Percentiles rank a stretch among this genome's conserved stretches.
phyloP scores from a whole-genome alignment of 2,113 vertebrate species.

The Pogonocichla stellata region DNA sequence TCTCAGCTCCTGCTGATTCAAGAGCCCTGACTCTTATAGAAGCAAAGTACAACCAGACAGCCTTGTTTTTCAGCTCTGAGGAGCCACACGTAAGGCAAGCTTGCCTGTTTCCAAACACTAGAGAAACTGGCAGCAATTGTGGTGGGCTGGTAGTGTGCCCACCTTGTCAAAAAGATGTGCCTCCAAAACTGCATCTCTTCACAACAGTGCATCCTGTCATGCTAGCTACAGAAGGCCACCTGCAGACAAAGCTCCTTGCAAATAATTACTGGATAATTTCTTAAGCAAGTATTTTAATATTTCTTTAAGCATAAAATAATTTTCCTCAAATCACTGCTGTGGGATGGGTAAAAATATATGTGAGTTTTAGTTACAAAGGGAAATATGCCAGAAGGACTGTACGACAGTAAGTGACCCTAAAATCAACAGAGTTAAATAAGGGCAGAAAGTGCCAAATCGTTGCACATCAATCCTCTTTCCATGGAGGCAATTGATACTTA shows the following conservation, averaged over 20 bases:
- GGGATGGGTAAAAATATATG: neutral
- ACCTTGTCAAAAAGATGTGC: neutral
- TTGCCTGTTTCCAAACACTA: neutral
- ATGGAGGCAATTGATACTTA: neutral
- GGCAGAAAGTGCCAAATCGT: neutral
- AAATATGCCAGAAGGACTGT: neutral
- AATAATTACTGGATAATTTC: neutral
- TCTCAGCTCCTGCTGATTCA: neutral
- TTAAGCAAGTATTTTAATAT: neutral
- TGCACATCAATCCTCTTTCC: neutral
- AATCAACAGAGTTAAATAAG: neutral
- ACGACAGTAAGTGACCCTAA: neutral
- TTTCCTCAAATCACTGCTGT: neutral
- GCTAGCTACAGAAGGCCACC: neutral
- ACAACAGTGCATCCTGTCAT: neutral
- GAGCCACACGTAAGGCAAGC: neutral
- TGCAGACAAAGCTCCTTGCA: neutral
- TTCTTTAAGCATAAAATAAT: neutral
- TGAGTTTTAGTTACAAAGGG: neutral
- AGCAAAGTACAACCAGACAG: neutral
- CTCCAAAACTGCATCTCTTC: fast-evolving
- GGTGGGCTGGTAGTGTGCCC: neutral
- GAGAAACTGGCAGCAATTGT: neutral
- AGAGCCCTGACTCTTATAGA: neutral
- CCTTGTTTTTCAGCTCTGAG: neutral